phyloP scores from a whole-genome alignment of 2,888 invertebrate genomes.

The Chydorus sphaericus region DNA sequence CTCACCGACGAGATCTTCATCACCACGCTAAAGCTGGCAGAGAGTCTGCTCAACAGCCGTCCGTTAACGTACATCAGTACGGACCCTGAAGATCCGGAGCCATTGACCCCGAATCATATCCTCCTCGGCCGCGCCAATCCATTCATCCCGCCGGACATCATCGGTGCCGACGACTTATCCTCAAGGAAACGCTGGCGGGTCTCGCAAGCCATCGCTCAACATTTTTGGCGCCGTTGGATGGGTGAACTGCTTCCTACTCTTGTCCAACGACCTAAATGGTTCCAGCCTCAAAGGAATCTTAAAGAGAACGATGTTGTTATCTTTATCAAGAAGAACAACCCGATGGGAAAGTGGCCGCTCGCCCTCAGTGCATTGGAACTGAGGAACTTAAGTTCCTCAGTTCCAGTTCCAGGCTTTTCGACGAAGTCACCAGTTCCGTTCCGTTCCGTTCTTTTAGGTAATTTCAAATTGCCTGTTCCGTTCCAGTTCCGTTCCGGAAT shows the following conservation, averaged over 20 bases:
- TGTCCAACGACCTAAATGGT: constrained; percentile 18
- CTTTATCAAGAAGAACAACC: constrained; percentile 3
- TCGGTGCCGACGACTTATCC: neutral
- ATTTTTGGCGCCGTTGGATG: constrained; percentile 21
- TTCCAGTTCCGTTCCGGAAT: no score
- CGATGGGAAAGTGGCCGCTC: neutral
- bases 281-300: neutral
- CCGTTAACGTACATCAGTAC: constrained; percentile 15
- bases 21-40: constrained; percentile 17
- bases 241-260: constrained; percentile 20
- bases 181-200: neutral
- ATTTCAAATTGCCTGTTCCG: no score
- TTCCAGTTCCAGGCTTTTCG: no score
- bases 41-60: constrained; percentile 15
- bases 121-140: constrained; percentile 5
- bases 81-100: constrained; percentile 14
- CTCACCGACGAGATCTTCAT: constrained; percentile 16
- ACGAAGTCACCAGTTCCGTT: no score
- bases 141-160: neutral
- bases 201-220: constrained; percentile 21
- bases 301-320: constrained; percentile 14
- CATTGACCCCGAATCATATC: constrained; percentile 16
- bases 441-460: no score
- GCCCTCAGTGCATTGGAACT: no score
- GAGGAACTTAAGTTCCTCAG: no score